Base-by-base conservation (phyloP, 2,797 vertebrate genomes). In the Clarias pachynema region DNA sequence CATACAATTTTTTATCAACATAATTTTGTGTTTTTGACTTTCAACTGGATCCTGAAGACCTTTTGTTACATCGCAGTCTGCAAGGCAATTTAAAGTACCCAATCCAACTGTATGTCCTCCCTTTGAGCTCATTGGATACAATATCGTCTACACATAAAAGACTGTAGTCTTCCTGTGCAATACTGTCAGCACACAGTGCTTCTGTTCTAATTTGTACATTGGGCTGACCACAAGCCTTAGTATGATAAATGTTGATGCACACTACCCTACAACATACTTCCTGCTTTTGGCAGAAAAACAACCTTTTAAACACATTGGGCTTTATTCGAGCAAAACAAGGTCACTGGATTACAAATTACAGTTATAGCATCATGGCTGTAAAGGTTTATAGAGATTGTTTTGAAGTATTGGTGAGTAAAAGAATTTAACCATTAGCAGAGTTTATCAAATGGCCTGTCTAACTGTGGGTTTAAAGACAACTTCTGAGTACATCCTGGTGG, bases 191-290 rank as follows among this genome's bases (percentile, higher is more conserved):
- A 22, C 29, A 62, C 57, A 37, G 31, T 0, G 10, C 24, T 18
- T 49, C 14, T 26, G 18, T n/a, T 40, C 1, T 62, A 34, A 3
- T 37, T 62, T 62, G 34, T 79, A 62, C 59, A 62, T 34, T 49
- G 16, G 29, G n/a, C n/a, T 49, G 79, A 66, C 79, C 62, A 80
- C 40, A 65, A 65, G 15, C 60, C 44, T 65, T 18, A 66, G 62
- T 53, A 49, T 53, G 22, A 63, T 63, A 0, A 66, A 20, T 5
- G 62, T 22, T 53, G 31, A 29, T 80, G 37, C 60, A 60, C 56
- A 78, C 56, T 34, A 34, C 29, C 18, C 24, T 79, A 44, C 34
- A n/a, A 4, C 40, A 24, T 53, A 14, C 49, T 53, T 53, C 49
- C 49, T 53, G 18, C 63, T 40, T 44, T 62, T 63, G 22, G 24